Base-by-base conservation (phyloP, 2,113 vertebrate species). In the Tapirus terrestris region DNA sequence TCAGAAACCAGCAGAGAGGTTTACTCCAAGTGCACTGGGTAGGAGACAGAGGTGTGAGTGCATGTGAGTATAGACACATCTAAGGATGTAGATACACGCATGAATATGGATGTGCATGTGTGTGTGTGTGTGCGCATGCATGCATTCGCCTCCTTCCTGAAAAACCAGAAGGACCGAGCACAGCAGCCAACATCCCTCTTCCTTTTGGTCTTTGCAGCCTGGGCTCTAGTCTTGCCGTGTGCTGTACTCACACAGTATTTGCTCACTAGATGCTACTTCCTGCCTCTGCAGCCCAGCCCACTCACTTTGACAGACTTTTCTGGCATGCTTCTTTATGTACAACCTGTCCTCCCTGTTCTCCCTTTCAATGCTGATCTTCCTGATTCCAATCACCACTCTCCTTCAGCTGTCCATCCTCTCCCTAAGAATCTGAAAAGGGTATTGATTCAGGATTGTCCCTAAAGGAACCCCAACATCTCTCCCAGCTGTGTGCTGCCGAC, bases 61-160 rank as follows among this genome's bases (percentile, higher is more conserved):
- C 36, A 16, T 8, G 51, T 5, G 27, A 13, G 27, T 36, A 16
- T 0, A 53, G 58, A 31, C 1, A 6, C 3, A n/a, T 29, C 63
- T 13, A 5, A 56, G 92, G 29, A 13, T 4, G 23, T 10, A 45
- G 48, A 29, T 16, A 8, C 48, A 5, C 2, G 8, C 3, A 1
- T 43, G 76, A 5, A 16, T 11, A 1, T 3, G 18, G 39, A 29
- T 14, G 53, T 29, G 63, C 5, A 31, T 4, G 0, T 8, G 18
- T 2, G 2, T 0, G 0, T 27, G 0, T 3, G 58, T 39, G 48
- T 43, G 43, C 1, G 0, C 8, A 23, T 31, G 23, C 23, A 14
- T 13, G 45, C 56, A 31, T 5, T 16, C 21, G 2, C 9, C 45
- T 63, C 82, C 60, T 58, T 81, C 75, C 65, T 31, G 31, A 23